Base-by-base conservation (phyloP, 2,797 vertebrate species). In the Enteromius unitaeniatus region DNA sequence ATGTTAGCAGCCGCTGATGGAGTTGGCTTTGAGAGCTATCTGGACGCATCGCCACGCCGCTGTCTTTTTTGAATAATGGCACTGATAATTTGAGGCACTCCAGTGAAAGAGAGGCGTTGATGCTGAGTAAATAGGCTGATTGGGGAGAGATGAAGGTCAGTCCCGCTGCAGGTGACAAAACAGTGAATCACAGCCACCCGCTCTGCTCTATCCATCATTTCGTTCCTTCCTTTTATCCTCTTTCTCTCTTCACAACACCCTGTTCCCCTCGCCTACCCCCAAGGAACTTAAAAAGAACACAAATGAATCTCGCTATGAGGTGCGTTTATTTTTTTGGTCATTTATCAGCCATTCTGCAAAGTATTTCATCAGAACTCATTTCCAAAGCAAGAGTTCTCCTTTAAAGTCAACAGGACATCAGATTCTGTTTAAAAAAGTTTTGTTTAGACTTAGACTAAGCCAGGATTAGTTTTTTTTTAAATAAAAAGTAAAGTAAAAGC, bases 91-190 rank as follows among this genome's bases (percentile, higher is more conserved):
- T 81, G 79, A 31, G 15, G 11, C 85, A 85, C 81, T 91, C 89
- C 90, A 92, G 93, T 92, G 89, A 89, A 86, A 90, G 88, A 60
- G 81, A 49, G 3, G 64, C 53, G 53, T 82, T 88, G 80, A 85
- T 78, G 79, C 87, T 82, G 85, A 81, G 90, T 82, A 90, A 89
- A 70, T 86, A 84, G 78, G 82, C 84, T 82, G 91, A 92, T 94
- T 90, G 92, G 88, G 87, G 88, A 80, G 88, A 90, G 58, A 81
- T 93, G 92, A 93, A 93, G 92, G 92, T 88, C 92, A 91, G 1
- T 53, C 83, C 77, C 90, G 87, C 91, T 91, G 87, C 90, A 87
- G 89, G 89, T 90, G 89, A 92, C 89, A 89, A 87, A 85, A 90
- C 85, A 34, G 89, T 91, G 91, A 93, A 92, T 92, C 92, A 91